These are phyloP conservation scores for Phylloscopus whistleri DNA, from an alignment of 2,113 vertebrate species.

Conservation along the genomic window DNA sequence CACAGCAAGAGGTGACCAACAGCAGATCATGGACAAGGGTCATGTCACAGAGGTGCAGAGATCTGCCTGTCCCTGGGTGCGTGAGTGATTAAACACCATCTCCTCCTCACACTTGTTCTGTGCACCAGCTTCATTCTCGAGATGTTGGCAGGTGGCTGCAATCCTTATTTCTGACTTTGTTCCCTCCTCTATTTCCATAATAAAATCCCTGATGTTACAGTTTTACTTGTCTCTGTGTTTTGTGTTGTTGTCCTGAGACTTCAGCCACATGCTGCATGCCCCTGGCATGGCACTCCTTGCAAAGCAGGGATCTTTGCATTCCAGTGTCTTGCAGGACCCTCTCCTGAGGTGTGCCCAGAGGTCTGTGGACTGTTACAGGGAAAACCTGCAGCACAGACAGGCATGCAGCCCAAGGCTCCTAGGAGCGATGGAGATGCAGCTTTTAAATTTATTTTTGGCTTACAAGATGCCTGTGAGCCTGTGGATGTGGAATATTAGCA, in stretches of 20 bases:
- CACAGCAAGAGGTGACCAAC: neutral
- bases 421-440: neutral
- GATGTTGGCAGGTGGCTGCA: neutral
- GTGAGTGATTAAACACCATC: neutral
- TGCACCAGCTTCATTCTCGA: neutral
- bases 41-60: neutral
- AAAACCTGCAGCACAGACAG: neutral
- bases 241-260: neutral
- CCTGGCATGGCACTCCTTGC: neutral
- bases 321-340: neutral
- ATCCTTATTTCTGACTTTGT: neutral
- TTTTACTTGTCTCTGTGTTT: neutral
- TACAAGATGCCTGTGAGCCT: neutral
- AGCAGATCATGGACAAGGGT: neutral
- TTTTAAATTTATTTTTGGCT: neutral
- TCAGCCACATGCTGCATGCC: rapidly evolving
- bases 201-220: neutral
- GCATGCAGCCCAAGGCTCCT: neutral
- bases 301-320: neutral
- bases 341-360: neutral
- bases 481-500: neutral
- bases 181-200: neutral
- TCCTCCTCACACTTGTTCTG: neutral
- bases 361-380: neutral
- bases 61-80: neutral